Conservation (phyloP, 2,113 vertebrate genomes). For the Cairina moschata region DNA sequence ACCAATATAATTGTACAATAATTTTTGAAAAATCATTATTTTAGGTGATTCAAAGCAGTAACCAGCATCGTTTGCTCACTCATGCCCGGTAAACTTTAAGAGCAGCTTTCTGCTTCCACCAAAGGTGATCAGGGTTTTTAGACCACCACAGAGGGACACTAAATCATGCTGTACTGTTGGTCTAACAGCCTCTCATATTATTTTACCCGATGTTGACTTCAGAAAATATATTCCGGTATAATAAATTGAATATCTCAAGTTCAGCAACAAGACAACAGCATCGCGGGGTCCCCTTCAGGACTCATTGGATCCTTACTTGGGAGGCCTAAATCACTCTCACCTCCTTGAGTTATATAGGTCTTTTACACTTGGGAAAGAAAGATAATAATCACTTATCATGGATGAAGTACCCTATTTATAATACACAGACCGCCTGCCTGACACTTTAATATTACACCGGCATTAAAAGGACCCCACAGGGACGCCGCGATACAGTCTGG, state of each 20-base stretch:
- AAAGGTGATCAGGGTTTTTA: slow-evolving; percentile 45
- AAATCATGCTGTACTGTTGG: slow-evolving; percentile 60
- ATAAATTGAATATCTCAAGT: slow-evolving; percentile 76
- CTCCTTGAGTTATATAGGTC: slow-evolving; percentile 76
- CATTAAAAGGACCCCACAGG: slow-evolving; percentile 76
- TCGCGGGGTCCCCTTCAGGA: slow-evolving; percentile 77
- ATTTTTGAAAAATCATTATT: not conserved
- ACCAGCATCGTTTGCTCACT: not conserved
- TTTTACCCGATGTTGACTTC: slow-evolving; percentile 70
- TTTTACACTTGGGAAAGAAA: slow-evolving; percentile 80
- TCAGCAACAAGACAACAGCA: slow-evolving; percentile 71
- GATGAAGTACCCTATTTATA: slow-evolving; percentile 83
- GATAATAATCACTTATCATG: slow-evolving; percentile 81
- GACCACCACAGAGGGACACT: slow-evolving; percentile 51
- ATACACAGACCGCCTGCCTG: slow-evolving; percentile 74
- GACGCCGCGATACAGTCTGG: slow-evolving; percentile 74
- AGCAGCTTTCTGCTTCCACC: slow-evolving; percentile 45
- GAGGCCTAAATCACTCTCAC: slow-evolving; percentile 75
- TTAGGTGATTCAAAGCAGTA: not conserved
- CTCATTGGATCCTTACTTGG: slow-evolving; percentile 73
- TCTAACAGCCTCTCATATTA: slow-evolving; percentile 69
- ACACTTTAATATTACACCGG: slow-evolving; percentile 79
- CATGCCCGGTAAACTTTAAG: slow-evolving; percentile 2
- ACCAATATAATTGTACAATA: not conserved
- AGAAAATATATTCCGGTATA: slow-evolving; percentile 71